phyloP scores from a whole-genome alignment of 2,797 vertebrate species.

The Acanthornis magna region DNA sequence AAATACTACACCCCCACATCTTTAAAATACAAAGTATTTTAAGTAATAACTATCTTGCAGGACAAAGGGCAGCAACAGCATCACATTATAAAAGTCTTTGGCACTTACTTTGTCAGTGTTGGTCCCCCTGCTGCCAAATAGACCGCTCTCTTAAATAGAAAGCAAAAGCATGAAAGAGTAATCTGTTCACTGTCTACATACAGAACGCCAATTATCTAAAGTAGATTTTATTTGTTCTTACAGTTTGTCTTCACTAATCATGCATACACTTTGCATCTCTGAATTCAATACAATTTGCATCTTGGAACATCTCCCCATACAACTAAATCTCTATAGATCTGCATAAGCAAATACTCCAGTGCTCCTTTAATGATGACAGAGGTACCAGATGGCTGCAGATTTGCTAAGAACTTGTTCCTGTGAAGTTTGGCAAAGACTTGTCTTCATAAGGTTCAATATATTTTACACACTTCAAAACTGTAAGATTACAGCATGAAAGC shows the following conservation, averaged over 20 bases:
- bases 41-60: not conserved
- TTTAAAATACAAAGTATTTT: not conserved
- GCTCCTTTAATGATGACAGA: constrained; percentile 7
- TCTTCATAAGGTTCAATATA: not conserved
- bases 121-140: not conserved
- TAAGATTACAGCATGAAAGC: constrained; percentile 1
- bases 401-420: constrained; percentile 19
- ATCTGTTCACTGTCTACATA: not conserved
- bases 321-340: not conserved
- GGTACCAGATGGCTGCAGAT: constrained; percentile 25
- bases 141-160: not conserved
- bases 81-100: not conserved
- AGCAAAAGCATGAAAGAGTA: not conserved
- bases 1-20: not conserved
- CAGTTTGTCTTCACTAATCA: not conserved
- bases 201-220: not conserved
- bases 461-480: constrained; percentile 5
- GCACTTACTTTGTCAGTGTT: not conserved
- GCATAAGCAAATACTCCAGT: not conserved
- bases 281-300: not conserved
- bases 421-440: not conserved
- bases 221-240: not conserved
- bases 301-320: not conserved
- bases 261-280: not conserved
- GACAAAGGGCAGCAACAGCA: not conserved